Base-by-base conservation (phyloP, 2,797 vertebrate genomes). In the Sebastes cheni region DNA sequence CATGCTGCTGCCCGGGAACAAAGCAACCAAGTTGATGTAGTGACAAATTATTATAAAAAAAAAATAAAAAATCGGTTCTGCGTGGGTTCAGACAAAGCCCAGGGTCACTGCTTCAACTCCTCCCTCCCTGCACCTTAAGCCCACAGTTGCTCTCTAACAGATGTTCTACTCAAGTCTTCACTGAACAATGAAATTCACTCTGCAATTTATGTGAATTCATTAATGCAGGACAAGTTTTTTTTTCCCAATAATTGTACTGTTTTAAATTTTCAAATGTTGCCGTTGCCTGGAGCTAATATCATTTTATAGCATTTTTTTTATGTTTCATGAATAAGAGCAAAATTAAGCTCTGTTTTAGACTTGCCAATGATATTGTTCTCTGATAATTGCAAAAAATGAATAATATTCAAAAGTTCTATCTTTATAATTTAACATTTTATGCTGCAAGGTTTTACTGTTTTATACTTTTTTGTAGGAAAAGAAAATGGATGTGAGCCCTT, bases 21-120 rank as follows among this genome's bases (percentile, higher is more conserved):
- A 16, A 65, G 34, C 34, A 18, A 8, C 23, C 5, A 65, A 56
- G 73, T 34, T 81, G 72, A 85, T 78, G 72, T 61, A 59, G 52
- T 81, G 79, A 86, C 79, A 81, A 62, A 70, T 78, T 61, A 75
- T 85, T 85, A 72, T 79, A 13, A 22, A 11, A 22, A 54, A 55
- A 22, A 55, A 27, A 27, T 39, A 23, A 18, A 58, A 80, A 16
- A 73, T 9, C 75, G 22, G 66, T 70, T 66, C 72, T 82, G 77
- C 5, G n/a, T 77, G 36, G 75, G 67, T 79, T 79, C 79, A 77
- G 55, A 79, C 69, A 68, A 68, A 87, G 69, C 65, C 46, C 72
- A 77, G 67, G 81, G 81, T 87, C 75, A 66, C 30, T 36, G 79
- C 81, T 70, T 72, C 25, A 23, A 22, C 27, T 69, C 27, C 5